Evolutionary conservation across 2,113 vertebrate genomes (phyloP).

Genomic region (Tetrao urogallus): DNA sequence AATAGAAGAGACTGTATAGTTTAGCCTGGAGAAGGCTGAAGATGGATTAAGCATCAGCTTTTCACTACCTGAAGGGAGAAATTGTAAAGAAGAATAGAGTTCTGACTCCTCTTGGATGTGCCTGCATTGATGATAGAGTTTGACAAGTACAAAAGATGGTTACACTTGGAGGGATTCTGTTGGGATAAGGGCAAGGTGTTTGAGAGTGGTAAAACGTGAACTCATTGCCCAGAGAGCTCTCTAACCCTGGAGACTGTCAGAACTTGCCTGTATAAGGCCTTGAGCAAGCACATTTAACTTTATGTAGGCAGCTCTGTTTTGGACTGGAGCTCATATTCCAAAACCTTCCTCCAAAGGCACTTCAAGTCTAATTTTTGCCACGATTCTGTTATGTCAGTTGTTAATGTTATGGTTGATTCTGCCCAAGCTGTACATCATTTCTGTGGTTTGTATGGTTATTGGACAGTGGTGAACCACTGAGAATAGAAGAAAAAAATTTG

Average conservation of each 20-base stretch:
- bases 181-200: accelerated
- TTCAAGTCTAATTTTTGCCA: neutral
- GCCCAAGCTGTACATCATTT: neutral
- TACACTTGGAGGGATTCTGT: neutral
- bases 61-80: neutral
- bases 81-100: neutral
- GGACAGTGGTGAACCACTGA: neutral
- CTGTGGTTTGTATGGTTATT: neutral
- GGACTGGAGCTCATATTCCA: neutral
- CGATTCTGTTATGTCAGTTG: neutral
- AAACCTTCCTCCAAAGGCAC: neutral
- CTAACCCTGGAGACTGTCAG: neutral
- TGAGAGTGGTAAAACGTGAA: neutral
- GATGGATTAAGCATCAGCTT: neutral
- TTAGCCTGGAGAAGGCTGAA: neutral
- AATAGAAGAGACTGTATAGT: neutral
- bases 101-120: neutral
- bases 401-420: neutral
- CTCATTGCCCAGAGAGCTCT: neutral
- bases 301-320: neutral
- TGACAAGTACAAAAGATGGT: neutral
- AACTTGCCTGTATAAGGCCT: neutral
- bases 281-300: neutral
- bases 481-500: neutral
- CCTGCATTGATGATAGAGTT: neutral